Conservation (phyloP, 2,113 vertebrate genomes). For the Hemicordylus capensis region DNA sequence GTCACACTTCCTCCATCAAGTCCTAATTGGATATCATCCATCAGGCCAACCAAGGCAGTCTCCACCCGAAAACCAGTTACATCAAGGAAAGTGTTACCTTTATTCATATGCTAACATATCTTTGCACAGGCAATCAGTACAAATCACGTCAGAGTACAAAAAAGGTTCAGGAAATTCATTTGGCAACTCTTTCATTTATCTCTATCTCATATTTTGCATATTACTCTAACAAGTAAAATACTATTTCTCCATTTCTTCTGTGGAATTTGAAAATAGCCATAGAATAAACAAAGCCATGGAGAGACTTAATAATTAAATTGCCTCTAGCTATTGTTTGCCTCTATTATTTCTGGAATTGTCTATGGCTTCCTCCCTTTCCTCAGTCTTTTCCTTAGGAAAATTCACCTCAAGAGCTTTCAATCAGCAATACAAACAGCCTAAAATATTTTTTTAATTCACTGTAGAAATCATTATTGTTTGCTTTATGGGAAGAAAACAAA, state of each 20-base stretch:
- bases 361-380: slow-evolving; percentile 51
- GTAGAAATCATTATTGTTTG: slow-evolving; percentile 51
- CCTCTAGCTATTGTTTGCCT: slow-evolving; percentile 46
- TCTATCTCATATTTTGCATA: slow-evolving; percentile 8
- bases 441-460: slow-evolving; percentile 47
- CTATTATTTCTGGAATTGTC: slow-evolving; percentile 47
- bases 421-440: slow-evolving; percentile 61
- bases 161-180: slow-evolving; percentile 48
- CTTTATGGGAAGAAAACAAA: slow-evolving; percentile 20
- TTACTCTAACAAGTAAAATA: slow-evolving; percentile 27
- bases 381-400: slow-evolving; percentile 43
- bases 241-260: slow-evolving; percentile 14
- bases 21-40: no score
- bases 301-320: slow-evolving; percentile 32
- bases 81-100: background rate
- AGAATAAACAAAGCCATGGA: slow-evolving; percentile 27
- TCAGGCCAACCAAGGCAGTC: no score
- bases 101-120: background rate
- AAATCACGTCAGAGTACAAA: slow-evolving; percentile 53
- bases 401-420: slow-evolving; percentile 44
- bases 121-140: slow-evolving; percentile 40
- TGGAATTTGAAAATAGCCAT: slow-evolving; percentile 42
- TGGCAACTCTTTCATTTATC: slow-evolving; percentile 33
- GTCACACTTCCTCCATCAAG: no score
- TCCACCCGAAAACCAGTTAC: no score